Percentiles rank a stretch among this genome's conserved stretches.
These are phyloP conservation scores for Xylocampa areola DNA, from an alignment of 2,888 invertebrate genomes.

Conservation along the genomic window DNA sequence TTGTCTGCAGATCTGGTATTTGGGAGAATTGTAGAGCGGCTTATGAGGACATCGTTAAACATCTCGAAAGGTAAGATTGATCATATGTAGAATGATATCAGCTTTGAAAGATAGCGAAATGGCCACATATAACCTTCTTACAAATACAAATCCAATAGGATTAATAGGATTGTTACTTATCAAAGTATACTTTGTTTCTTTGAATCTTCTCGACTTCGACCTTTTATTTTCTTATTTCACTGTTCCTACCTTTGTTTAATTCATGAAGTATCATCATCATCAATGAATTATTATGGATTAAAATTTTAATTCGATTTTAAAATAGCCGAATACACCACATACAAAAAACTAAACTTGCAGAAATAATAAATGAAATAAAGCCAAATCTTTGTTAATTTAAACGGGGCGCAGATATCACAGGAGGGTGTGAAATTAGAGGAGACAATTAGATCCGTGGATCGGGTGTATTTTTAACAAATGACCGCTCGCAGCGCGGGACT, in stretches of 20 bases:
- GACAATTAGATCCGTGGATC: constrained; percentile 89
- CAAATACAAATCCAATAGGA: not conserved
- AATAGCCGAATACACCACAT: constrained; percentile 17
- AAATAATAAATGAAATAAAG: constrained; percentile 60
- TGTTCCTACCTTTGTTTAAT: constrained; percentile 20
- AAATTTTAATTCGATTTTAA: constrained; percentile 7
- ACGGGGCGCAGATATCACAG: constrained; percentile 82
- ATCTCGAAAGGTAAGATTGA: constrained; percentile 95
- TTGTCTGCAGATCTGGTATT: constrained; percentile 94
- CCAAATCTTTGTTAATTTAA: constrained; percentile 77
- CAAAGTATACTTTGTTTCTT: constrained; percentile 17
- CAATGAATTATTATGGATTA: constrained; percentile 10
- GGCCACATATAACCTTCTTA: not conserved
- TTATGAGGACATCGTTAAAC: constrained; percentile 98
- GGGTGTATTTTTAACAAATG: constrained; percentile 90
- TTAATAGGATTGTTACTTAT: constrained; percentile 19
- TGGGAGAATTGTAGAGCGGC: constrained; percentile 98
- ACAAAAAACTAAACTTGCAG: constrained; percentile 27
- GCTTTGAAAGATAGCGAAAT: not conserved
- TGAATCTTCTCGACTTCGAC: no score
- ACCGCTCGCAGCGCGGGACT: constrained; percentile 76
- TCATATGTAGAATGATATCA: constrained; percentile 15
- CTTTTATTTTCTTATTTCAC: constrained; percentile 20
- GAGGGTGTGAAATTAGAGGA: constrained; percentile 89
- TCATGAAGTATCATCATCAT: constrained; percentile 19